Evolutionary conservation across 2,113 vertebrate genomes (phyloP).

Genomic region (Falcunculus frontatus): DNA sequence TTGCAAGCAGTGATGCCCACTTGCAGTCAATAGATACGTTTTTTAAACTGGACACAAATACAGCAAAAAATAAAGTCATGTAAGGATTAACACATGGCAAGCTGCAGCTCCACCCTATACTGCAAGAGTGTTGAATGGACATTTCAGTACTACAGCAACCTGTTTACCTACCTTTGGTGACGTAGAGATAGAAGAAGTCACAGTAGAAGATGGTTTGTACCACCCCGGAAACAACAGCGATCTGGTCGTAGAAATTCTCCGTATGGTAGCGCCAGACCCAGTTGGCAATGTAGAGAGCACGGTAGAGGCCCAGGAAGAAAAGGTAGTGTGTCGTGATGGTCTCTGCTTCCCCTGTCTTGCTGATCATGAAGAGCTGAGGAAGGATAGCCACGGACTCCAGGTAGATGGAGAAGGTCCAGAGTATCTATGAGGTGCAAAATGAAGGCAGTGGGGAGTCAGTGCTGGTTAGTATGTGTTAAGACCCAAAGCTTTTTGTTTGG

Average conservation of each 20-base stretch:
- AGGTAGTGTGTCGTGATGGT: conserved; percentile 97
- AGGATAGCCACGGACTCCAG: conserved; percentile 94
- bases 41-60: not conserved
- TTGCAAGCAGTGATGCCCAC: not conserved
- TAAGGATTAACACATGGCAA: not conserved
- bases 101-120: not conserved
- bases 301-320: conserved; percentile 94
- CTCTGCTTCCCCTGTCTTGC: conserved; percentile 93
- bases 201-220: conserved; percentile 99
- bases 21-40: rapidly evolving
- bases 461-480: not conserved
- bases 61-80: not conserved
- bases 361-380: conserved; percentile 98
- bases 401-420: conserved; percentile 99
- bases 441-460: not conserved
- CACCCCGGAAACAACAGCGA: conserved; percentile 90
- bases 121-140: not conserved
- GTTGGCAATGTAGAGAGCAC: conserved; percentile 91
- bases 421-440: conserved; percentile 73
- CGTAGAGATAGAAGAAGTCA: conserved; percentile 97
- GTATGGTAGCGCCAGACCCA: conserved; percentile 96
- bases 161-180: conserved; percentile 84
- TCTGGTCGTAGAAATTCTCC: conserved; percentile 92
- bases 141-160: not conserved
- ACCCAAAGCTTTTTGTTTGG: not conserved